Conservation (phyloP, 2,797 vertebrate species). For the Parotocinclus haroldoi region DNA sequence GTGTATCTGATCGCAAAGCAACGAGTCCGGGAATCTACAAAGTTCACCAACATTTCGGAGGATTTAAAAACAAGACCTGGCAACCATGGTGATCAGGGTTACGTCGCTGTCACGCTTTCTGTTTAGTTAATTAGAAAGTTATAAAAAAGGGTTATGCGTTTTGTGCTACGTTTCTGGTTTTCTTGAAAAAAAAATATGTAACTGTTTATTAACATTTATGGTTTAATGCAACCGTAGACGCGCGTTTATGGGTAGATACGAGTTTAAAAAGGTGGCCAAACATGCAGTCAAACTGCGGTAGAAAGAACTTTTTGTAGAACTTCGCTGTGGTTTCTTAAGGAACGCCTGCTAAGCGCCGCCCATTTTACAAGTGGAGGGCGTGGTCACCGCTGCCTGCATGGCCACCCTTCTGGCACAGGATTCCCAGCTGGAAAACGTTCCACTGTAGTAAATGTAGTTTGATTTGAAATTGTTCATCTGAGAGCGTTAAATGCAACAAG, state of each 20-base stretch:
- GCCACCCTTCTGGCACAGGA: too few species aligned
- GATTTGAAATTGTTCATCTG: too few species aligned
- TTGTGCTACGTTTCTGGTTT: too few species aligned
- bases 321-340: slow-evolving; percentile 13
- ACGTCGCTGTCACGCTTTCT: too few species aligned
- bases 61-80: slow-evolving; percentile 1
- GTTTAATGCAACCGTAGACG: background rate
- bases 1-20: background rate
- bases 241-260: background rate
- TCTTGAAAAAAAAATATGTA: background rate
- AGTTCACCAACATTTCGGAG: background rate
- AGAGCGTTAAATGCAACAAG: too few species aligned
- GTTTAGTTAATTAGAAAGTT: too few species aligned
- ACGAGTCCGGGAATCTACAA: too few species aligned
- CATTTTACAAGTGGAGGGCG: background rate
- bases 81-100: slow-evolving; percentile 12
- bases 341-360: slow-evolving; percentile 1
- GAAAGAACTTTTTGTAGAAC: slow-evolving; percentile 25
- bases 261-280: background rate
- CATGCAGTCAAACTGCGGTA: background rate
- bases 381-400: background rate
- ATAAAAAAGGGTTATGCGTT: too few species aligned
- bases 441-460: too few species aligned
- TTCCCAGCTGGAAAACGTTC: too few species aligned
- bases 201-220: background rate